A percentile compares a stretch with the other conserved stretches of the same genome.
These are phyloP conservation scores for Nomia melanderi DNA, from an alignment of 1,140 invertebrate genomes.

Conservation along the genomic window DNA sequence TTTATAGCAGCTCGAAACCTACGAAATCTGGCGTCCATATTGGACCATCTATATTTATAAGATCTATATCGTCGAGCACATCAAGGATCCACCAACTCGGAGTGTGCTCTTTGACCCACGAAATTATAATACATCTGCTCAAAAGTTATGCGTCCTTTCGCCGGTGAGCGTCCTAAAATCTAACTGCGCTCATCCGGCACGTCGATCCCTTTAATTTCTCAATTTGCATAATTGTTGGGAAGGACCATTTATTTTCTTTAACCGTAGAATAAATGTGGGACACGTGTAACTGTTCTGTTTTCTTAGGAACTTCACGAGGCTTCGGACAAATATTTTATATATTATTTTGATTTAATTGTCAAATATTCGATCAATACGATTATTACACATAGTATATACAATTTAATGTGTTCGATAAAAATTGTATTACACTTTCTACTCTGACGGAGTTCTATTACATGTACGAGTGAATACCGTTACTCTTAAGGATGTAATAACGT, in stretches of 20 bases:
- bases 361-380: too few relatives aligned
- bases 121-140: conserved; percentile 59
- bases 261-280: conserved; percentile 24
- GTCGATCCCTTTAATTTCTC: conserved; percentile 32
- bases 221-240: conserved; percentile 35
- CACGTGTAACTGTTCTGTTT: conserved; percentile 25
- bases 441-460: too few relatives aligned
- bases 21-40: conserved; percentile 55
- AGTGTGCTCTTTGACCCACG: conserved; percentile 51
- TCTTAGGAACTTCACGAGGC: conserved; percentile 28
- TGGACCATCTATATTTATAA: conserved; percentile 74
- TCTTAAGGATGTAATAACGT: too few relatives aligned
- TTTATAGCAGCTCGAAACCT: conserved; percentile 1
- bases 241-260: conserved; percentile 4
- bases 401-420: too few relatives aligned
- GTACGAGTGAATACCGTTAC: too few relatives aligned
- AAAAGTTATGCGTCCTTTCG: conserved; percentile 46
- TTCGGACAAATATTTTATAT: neutral
- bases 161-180: neutral
- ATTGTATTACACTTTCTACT: too few relatives aligned
- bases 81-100: conserved; percentile 33
- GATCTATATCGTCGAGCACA: conserved; percentile 66
- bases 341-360: too few relatives aligned
- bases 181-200: conserved; percentile 33
- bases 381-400: too few relatives aligned